A percentile compares a stretch with the other conserved stretches of the same genome.
phyloP scores from a whole-genome alignment of 2,888 invertebrate species.

The Andrena chrysosceles region DNA sequence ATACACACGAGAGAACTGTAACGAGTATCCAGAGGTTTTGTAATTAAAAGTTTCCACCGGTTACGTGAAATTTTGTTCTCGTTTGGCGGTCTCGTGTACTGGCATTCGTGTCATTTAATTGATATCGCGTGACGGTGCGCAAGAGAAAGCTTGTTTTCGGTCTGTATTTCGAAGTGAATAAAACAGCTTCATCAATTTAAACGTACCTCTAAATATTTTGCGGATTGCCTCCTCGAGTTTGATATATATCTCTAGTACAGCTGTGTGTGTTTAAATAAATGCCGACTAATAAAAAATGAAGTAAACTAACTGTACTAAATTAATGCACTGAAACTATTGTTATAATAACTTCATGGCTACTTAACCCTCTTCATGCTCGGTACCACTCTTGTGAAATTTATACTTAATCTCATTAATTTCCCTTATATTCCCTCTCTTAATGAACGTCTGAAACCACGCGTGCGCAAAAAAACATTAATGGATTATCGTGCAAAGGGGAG shows the following conservation, averaged over 20 bases:
- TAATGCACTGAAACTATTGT: too few species aligned
- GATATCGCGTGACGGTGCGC: constrained; percentile 36
- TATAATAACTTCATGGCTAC: too few species aligned
- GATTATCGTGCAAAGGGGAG: too few species aligned
- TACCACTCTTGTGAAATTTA: too few species aligned
- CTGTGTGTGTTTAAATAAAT: too few species aligned
- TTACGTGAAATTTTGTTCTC: constrained; percentile 31
- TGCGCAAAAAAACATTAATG: not conserved
- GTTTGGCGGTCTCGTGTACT: constrained; percentile 15
- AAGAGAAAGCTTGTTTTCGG: constrained; percentile 39
- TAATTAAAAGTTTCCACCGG: constrained; percentile 43
- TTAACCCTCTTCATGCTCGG: too few species aligned
- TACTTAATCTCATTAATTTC: too few species aligned
- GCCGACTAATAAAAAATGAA: too few species aligned
- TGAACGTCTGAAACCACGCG: too few species aligned
- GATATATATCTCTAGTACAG: not conserved
- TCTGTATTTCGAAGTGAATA: not conserved
- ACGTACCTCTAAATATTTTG: not conserved
- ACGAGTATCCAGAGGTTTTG: not conserved
- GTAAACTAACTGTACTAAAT: too few species aligned
- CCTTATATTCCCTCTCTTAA: too few species aligned
- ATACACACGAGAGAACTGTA: not conserved
- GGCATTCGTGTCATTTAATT: constrained; percentile 30
- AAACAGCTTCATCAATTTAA: constrained; percentile 7
- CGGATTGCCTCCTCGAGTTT: not conserved